Base-by-base conservation (phyloP, 2,888 invertebrate species). In the Sphinx pinastri region DNA sequence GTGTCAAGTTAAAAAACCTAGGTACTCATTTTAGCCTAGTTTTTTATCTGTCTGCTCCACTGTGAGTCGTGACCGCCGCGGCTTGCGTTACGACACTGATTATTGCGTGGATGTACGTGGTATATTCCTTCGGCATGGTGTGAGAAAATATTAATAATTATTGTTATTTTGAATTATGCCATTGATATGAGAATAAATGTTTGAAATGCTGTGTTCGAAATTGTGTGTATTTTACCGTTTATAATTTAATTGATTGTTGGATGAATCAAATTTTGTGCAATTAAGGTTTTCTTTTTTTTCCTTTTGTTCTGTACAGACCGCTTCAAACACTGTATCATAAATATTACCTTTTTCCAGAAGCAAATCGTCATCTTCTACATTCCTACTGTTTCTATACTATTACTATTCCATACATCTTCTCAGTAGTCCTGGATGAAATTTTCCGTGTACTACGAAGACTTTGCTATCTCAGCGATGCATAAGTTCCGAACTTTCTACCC, bases 1-100 rank as follows among this genome's bases (percentile, higher is more conserved):
- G 58, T 63, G 49, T 49, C 63, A 19, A 19, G 2, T 49, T 16
- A 13, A 47, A 47, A 63, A 47, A 63, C 49, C 60, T 60, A n/a
- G n/a, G n/a, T n/a, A 58, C 47, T 47, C n/a, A 31, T 69, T 45
- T 54, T 45, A 52, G 71, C 74, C 76, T 78, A 77, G 70, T 76
- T 71, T 75, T 75, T 70, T 69, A 68, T 67, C 70, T 45, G 49
- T 51, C 58, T 58, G 58, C 31, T 31, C 69, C 67, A 71, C 67
- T 73, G 71, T 79, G 73, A 74, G 75, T 79, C 75, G 77, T 74
- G 77, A 79, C 79, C 77, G 73, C 74, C 74, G 75, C 68, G 72
- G 79, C 77, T 80, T 79, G 75, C 76, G 78, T 77, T 67, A 38
- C 67, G 49, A 54, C 54, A 67, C 13, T n/a, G 54, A n/a, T 13